phyloP scores from a whole-genome alignment of 2,797 vertebrate species.

The Myotis daubentonii region DNA sequence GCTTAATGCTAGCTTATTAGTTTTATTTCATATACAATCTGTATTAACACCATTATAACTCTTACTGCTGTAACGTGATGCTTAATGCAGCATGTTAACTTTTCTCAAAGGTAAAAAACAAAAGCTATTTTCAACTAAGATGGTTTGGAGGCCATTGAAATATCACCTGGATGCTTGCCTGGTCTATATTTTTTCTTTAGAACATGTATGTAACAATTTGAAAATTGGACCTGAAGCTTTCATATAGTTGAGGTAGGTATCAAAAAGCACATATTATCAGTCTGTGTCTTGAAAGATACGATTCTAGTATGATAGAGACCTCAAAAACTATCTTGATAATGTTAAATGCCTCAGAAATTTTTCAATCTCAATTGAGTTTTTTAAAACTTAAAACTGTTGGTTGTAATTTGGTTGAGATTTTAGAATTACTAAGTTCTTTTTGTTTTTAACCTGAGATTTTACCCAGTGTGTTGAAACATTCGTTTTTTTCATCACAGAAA shows the following conservation, averaged over 20 bases:
- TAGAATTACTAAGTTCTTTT: not conserved
- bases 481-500: not conserved
- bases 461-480: not conserved
- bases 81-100: not conserved
- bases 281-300: not conserved
- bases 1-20: not conserved
- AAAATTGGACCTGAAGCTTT: constrained; percentile 8
- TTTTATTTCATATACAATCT: not conserved
- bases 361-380: not conserved
- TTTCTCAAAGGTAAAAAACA: not conserved
- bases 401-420: constrained; percentile 12
- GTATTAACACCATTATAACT: not conserved
- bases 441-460: not conserved
- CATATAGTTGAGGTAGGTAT: not conserved
- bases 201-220: constrained; percentile 27
- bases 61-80: not conserved
- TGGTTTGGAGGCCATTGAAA: not conserved
- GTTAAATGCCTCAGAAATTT: not conserved
- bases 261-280: not conserved
- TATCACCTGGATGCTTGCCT: not conserved
- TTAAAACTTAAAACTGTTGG: not conserved
- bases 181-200: not conserved
- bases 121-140: not conserved
- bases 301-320: not conserved
- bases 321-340: constrained; percentile 31